Evolutionary conservation across 2,113 vertebrate genomes (phyloP).

Genomic region (Lanius collurio): DNA sequence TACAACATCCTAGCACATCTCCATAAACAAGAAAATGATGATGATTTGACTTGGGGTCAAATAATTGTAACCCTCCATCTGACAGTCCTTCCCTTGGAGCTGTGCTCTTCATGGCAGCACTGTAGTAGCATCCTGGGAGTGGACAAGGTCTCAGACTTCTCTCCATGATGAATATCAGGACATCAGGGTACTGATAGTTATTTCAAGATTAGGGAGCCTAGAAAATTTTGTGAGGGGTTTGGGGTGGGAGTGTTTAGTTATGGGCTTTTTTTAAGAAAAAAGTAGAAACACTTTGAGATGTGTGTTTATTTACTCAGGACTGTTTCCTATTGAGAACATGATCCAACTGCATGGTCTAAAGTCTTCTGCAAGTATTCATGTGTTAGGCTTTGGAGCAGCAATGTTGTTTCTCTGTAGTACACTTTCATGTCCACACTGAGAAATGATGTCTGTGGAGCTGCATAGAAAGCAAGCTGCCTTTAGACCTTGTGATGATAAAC

Average conservation of each 20-base stretch:
- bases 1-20: background rate
- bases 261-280: background rate
- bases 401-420: background rate
- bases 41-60: background rate
- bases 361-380: background rate
- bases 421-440: background rate
- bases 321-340: background rate
- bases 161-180: background rate
- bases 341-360: background rate
- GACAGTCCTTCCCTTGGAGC: background rate
- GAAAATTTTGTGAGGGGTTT: background rate
- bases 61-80: background rate
- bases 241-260: background rate
- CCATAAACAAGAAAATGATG: background rate
- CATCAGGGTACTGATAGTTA: background rate
- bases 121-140: background rate
- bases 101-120: background rate
- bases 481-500: background rate
- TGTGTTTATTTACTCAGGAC: background rate
- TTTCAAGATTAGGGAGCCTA: background rate
- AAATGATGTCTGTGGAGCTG: background rate
- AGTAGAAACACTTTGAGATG: background rate
- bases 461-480: fast-evolving
- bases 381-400: background rate
- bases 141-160: background rate